A percentile compares a stretch with the other conserved stretches of the same genome.
These are phyloP conservation scores for Cromileptes altivelis DNA, from an alignment of 2,113 vertebrate species.

Conservation along the genomic window DNA sequence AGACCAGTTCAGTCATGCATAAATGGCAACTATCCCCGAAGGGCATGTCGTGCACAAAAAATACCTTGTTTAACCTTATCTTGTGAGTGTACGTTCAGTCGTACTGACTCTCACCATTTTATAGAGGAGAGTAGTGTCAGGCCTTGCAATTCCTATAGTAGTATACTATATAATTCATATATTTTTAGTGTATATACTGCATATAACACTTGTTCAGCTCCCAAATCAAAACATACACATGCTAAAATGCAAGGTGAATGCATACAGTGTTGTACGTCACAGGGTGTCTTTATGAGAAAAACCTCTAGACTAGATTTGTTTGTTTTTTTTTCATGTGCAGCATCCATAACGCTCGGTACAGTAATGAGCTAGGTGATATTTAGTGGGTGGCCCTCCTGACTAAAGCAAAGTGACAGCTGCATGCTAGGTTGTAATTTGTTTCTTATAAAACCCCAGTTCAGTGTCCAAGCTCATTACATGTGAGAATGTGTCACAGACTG, in stretches of 20 bases:
- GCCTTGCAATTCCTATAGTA: slow-evolving; percentile 9
- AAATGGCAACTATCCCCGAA: slow-evolving; percentile 76
- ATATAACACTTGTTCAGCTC: not conserved
- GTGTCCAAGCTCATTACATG: slow-evolving; percentile 74
- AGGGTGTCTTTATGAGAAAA: slow-evolving; percentile 31
- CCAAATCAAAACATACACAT: slow-evolving; percentile 15
- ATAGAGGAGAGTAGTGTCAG: slow-evolving; percentile 20
- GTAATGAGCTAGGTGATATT: slow-evolving; percentile 81
- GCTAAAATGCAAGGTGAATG: not conserved
- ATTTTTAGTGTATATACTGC: not conserved
- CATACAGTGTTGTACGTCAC: slow-evolving; percentile 13
- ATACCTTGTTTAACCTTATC: slow-evolving; percentile 71
- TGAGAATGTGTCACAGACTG: slow-evolving; percentile 71
- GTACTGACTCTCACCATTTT: slow-evolving; percentile 56
- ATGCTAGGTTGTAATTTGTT: slow-evolving; percentile 83
- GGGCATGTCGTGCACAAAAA: slow-evolving; percentile 66
- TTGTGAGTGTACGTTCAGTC: slow-evolving; percentile 53
- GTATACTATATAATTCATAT: slow-evolving; percentile 12
- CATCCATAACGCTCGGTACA: slow-evolving; percentile 39
- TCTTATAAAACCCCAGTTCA: slow-evolving; percentile 75
- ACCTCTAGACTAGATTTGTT: slow-evolving; percentile 24
- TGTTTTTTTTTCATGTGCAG: slow-evolving; percentile 53
- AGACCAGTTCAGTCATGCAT: slow-evolving; percentile 74
- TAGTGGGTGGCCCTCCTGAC: slow-evolving; percentile 76
- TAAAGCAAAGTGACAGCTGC: slow-evolving; percentile 81